These are phyloP conservation scores for Calyptommatus sinebrachiatus DNA, from an alignment of 2,113 vertebrate species.

Conservation along the genomic window DNA sequence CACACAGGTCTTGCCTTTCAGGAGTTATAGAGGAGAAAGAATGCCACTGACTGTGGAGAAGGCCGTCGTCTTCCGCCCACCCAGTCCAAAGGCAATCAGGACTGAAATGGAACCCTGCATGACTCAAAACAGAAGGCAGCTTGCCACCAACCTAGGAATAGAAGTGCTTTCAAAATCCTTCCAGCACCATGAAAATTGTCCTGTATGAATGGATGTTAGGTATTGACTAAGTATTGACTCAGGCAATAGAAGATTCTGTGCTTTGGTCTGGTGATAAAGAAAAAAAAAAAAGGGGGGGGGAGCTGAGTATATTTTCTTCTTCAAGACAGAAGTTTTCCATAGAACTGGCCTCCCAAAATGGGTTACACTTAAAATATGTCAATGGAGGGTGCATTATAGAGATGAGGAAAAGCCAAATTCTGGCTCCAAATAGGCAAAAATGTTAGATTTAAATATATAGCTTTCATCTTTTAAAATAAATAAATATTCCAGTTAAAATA, in stretches of 20 bases:
- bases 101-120: constrained; percentile 24
- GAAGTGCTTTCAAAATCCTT: constrained; percentile 18
- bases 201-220: constrained; percentile 18
- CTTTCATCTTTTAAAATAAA: neutral
- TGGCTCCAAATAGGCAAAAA: neutral
- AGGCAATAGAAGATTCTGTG: neutral
- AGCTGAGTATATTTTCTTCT: neutral
- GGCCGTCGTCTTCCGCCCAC: constrained; percentile 15
- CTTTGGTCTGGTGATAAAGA: constrained; percentile 10
- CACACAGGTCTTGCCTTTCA: constrained; percentile 22
- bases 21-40: neutral
- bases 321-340: neutral
- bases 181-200: constrained; percentile 21
- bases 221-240: constrained; percentile 30
- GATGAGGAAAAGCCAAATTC: neutral
- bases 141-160: constrained; percentile 29
- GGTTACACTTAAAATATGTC: neutral
- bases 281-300: neutral
- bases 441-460: neutral
- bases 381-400: neutral
- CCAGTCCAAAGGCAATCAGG: constrained; percentile 13
- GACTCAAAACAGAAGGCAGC: constrained; percentile 34
- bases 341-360: neutral
- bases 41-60: neutral
- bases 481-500: neutral